phyloP scores from a whole-genome alignment of 2,113 vertebrate species.

The Oryzias melastigma region DNA sequence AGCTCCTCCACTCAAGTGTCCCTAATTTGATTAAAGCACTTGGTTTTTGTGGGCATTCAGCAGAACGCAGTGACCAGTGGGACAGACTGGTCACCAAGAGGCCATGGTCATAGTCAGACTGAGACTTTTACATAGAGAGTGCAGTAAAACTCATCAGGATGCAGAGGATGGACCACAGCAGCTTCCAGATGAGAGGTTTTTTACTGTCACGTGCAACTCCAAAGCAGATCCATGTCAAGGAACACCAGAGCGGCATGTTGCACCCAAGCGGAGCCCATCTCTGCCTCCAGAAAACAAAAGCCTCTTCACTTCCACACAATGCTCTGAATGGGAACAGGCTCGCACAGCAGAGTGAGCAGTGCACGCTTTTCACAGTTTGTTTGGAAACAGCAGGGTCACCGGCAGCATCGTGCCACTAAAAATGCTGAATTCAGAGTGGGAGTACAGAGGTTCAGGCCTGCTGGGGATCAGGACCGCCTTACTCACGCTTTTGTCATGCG shows the following conservation, averaged over 20 bases:
- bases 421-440: no score
- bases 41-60: constrained; percentile 29
- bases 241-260: constrained; percentile 20
- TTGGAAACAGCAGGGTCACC: no score
- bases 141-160: not conserved
- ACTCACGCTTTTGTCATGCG: no score
- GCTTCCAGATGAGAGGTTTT: constrained; percentile 1
- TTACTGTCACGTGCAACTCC: constrained; percentile 14
- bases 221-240: constrained; percentile 21
- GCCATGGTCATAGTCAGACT: not conserved
- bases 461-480: no score
- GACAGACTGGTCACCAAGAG: constrained; percentile 6
- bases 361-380: no score
- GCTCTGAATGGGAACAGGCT: no score
- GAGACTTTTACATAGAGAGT: constrained; percentile 5
- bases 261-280: constrained; percentile 21
- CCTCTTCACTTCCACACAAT: not conserved
- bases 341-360: no score
- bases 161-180: not conserved
- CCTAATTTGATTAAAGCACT: constrained; percentile 67
- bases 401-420: no score
- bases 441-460: no score
- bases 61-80: constrained; percentile 1
- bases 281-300: constrained; percentile 39
- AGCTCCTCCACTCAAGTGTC: constrained; percentile 72